phyloP scores from a whole-genome alignment of 2,113 vertebrate species.

The Paralichthys olivaceus region DNA sequence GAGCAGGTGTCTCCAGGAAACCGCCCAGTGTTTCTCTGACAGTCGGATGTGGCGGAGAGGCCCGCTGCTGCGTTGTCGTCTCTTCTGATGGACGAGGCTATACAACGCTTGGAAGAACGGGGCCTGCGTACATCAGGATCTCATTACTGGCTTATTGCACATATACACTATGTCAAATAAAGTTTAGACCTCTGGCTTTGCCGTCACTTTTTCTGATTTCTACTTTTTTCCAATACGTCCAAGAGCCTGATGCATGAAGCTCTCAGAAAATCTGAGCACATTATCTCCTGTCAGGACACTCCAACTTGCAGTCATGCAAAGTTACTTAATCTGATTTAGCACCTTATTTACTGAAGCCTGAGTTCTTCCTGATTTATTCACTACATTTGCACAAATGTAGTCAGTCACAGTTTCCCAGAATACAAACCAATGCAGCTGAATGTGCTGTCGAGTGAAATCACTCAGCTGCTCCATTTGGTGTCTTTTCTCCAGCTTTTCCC shows the following conservation, averaged over 20 bases:
- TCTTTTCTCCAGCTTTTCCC: not conserved
- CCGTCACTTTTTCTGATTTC: constrained; percentile 67
- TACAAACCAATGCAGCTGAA: constrained; percentile 5
- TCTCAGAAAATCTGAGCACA: constrained; percentile 49
- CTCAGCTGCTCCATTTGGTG: not conserved
- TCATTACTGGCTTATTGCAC: constrained; percentile 60
- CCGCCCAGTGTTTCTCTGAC: constrained; percentile 48
- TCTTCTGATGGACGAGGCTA: constrained; percentile 30
- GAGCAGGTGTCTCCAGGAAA: constrained; percentile 66
- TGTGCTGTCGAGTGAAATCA: not conserved
- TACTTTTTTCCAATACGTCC: constrained; percentile 44
- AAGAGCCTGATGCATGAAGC: constrained; percentile 13
- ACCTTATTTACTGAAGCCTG: constrained; percentile 34
- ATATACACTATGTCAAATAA: constrained; percentile 61
- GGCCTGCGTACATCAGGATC: constrained; percentile 63
- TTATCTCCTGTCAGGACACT: constrained; percentile 43
- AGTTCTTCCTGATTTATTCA: constrained; percentile 41
- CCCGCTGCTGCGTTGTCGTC: constrained; percentile 18
- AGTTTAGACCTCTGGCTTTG: constrained; percentile 40
- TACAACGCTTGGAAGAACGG: constrained; percentile 19
- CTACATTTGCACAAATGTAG: constrained; percentile 28
- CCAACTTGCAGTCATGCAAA: constrained; percentile 40
- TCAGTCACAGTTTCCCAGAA: constrained; percentile 42
- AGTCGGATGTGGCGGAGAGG: constrained; percentile 53
- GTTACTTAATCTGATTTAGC: constrained; percentile 46